Base-by-base conservation (phyloP, 2,888 invertebrate species). In the Volucella inflata region DNA sequence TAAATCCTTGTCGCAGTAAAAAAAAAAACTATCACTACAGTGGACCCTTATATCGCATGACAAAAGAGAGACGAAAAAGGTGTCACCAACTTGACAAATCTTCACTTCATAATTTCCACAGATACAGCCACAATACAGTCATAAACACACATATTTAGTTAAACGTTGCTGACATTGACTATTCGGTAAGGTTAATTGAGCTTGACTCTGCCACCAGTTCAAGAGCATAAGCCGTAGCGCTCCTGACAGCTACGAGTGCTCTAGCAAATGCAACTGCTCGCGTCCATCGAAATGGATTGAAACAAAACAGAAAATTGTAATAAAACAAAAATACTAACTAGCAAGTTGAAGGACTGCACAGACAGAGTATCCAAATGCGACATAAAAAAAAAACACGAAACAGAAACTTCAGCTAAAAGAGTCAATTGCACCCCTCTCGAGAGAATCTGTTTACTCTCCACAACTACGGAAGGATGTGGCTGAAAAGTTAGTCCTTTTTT, bases 301-400 rank as follows among this genome's bases (percentile, higher is more conserved):
- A 55, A 53, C 62, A 42, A 21, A 12, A 60, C n/a, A 44, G 48
- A 38, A 60, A 65, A 30, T 36, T 67, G 60, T 80, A 80, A 59
- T 85, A 48, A 76, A 77, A 81, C 48, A 72, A 81, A 85, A 80
- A 81, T 72, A 60, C 71, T 62, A 85, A 62, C 70, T 80, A 81
- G 76, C 80, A 71, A 72, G 85, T 81, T 68, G 72, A 80, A 67
- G 81, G 80, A 53, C 81, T 48, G 16, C 67, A 51, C 57, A 59
- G 17, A 65, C 36, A 12, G 30, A 40, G 14, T 9, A 50, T 6
- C 30, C 57, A 64, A 51, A 44, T 46, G 71, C 1, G 11, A 46
- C 6, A 38, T 36, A 60, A 65, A 36, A 67, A 78, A 65, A 67
- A 62, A 55, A 44, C n/a, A 30, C 64, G 40, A 62, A 48, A 38